Percentiles rank a stretch among this genome's conserved stretches.
phyloP scores from a whole-genome alignment of 2,113 vertebrate species.

The Pan troglodytes region NHGRI_mPanTro3-v2.1_pri NC_072419.2:47427001-47427500 shows the following conservation, averaged over 20 bases:
- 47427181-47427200: background rate
- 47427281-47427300: conserved; percentile 89
- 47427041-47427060: background rate
- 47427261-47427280: conserved; percentile 98
- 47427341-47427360: conserved; percentile 95
- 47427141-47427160: background rate
- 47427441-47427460: background rate
- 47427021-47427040: background rate
- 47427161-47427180: background rate
- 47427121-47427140: background rate
- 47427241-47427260: conserved; percentile 92
- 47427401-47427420: background rate
- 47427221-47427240: conserved; percentile 98
- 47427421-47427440: background rate
- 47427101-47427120: background rate
- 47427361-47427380: conserved; percentile 88
- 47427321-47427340: conserved; percentile 97
- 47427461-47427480: conserved; percentile 85
- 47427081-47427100: background rate
- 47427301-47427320: conserved; percentile 95
- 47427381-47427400: background rate
- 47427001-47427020: background rate
- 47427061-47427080: background rate
- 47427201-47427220: conserved; percentile 91
- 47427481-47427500: conserved; percentile 96